Evolutionary conservation across 2,888 invertebrate genomes (phyloP), one percentile per base, ranked within the genome.

Genomic region (Idaea straminata): DNA sequence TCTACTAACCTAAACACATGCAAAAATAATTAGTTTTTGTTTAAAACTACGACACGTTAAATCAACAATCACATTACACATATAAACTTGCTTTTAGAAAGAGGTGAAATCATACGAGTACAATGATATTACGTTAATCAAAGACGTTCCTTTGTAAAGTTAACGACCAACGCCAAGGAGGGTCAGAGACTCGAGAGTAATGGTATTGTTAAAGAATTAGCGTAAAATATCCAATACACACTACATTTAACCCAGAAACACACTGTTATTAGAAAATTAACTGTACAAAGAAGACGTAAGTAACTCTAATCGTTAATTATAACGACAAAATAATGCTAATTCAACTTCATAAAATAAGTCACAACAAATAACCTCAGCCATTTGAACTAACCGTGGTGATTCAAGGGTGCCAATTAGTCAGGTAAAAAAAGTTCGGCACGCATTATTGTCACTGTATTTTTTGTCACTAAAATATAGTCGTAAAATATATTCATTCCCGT

Each of bases 281-380:
- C 57, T 16, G 16, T 57, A 35, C 25, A 57, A 47, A 35, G 15
- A 59, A 4, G 36, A 58, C 10, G 35, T 61, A 73, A 77, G 74
- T 73, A 69, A 79, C 73, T 74, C 10, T 13, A 79, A 78, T 76
- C 74, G 78, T 70, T 80, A 80, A 83, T 84, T 47, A 10, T 47
- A 47, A 47, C 47, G 83, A 86, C 83, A 87, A 87, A 87, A 84
- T 84, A 80, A 74, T 75, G 69, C 68, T 82, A 75, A 80, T 83
- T 85, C 80, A 85, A 83, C 47, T 47, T 4, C 10, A 86, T 75
- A 80, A 86, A 80, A 76, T 82, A 86, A 85, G 86, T 88, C 88
- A 92, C 87, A 91, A 92, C 89, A 92, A 91, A 91, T 92, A 92
- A 92, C 91, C 91, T 91, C 81, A 87, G 87, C 82, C 82, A 88